A percentile compares a stretch with the other conserved stretches of the same genome.
These are phyloP conservation scores for Dasysyrphus tricinctus DNA, from an alignment of 2,888 invertebrate species.

Conservation along the genomic window DNA sequence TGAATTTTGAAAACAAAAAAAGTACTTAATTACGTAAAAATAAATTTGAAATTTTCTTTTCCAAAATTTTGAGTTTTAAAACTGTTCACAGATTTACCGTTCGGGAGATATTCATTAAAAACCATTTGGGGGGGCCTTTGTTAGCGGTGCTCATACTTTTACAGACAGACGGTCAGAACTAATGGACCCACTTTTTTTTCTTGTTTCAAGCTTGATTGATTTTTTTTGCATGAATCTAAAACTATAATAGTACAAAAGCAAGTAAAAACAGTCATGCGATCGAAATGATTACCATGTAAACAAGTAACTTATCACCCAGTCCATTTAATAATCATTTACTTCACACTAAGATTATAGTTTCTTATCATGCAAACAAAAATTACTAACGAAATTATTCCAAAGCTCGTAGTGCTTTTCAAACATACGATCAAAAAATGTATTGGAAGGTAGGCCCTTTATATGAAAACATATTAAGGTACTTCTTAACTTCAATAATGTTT, in stretches of 20 bases:
- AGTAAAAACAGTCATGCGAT: conserved; percentile 4
- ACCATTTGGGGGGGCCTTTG: too few species aligned
- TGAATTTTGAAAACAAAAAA: too few species aligned
- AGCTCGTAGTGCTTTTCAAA: not conserved
- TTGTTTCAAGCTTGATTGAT: too few species aligned
- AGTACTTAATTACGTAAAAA: too few species aligned
- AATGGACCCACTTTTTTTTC: too few species aligned
- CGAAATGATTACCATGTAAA: conserved; percentile 8
- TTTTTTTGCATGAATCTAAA: too few species aligned
- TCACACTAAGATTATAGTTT: conserved; percentile 3
- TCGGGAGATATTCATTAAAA: too few species aligned
- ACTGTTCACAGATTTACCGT: too few species aligned
- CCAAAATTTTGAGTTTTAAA: too few species aligned
- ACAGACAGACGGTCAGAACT: too few species aligned
- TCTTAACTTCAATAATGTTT: not conserved
- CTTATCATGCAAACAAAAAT: conserved; percentile 22
- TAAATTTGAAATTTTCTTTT: too few species aligned
- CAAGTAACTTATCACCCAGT: conserved; percentile 5
- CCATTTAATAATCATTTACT: conserved; percentile 18
- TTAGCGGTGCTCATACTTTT: too few species aligned
- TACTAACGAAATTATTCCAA: not conserved
- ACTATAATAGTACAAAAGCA: not conserved
- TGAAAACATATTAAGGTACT: not conserved
- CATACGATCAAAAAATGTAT: not conserved
- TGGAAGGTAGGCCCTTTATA: not conserved